Evolutionary conservation across 2,113 vertebrate species (phyloP), one percentile per base, ranked within the genome.

Genomic region (Polyodon spathula): DNA sequence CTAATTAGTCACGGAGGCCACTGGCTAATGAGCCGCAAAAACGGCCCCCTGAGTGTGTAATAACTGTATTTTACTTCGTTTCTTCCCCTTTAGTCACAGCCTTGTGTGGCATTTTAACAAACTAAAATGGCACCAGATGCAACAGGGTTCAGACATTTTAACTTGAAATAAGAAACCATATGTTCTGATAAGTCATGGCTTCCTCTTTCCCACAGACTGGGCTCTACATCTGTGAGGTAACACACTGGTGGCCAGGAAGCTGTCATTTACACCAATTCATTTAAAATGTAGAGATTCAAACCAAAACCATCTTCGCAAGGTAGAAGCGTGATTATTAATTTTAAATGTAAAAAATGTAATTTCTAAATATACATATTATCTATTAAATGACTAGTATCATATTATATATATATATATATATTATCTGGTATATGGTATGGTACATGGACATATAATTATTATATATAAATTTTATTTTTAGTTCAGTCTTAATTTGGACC

Each of bases 21-120:
- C 89, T 92, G 93, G 85, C 86, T 97, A 98, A 97, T 97, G 95
- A 97, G 92, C 90, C 94, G 93, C 93, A 89, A 94, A 93, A 83
- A 83, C 74, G 75, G 84, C 90, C 86, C 86, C 89, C 91, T 91
- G 92, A 89, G 92, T 93, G 89, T 93, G 91, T 92, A 94, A 94
- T 94, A 93, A 94, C 91, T 95, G 91, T 92, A 93, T 93, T 95
- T 93, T 92, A 84, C 89, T 89, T 84, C 77, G 64, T 92, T 94
- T 92, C 87, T 93, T 86, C 82, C 81, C 85, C 89, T 93, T 95
- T 95, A 84, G 92, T 96, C 91, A 95, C 92, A 95, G 89, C 86
- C 89, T 90, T 96, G 94, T 96, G 93, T 95, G 90, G 90, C 85
- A 93, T 94, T 91, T 88, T 88, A 89, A 90, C 88, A 84, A 88